phyloP scores from a whole-genome alignment of 2,113 vertebrate species.

The Silurus glanis region DNA sequence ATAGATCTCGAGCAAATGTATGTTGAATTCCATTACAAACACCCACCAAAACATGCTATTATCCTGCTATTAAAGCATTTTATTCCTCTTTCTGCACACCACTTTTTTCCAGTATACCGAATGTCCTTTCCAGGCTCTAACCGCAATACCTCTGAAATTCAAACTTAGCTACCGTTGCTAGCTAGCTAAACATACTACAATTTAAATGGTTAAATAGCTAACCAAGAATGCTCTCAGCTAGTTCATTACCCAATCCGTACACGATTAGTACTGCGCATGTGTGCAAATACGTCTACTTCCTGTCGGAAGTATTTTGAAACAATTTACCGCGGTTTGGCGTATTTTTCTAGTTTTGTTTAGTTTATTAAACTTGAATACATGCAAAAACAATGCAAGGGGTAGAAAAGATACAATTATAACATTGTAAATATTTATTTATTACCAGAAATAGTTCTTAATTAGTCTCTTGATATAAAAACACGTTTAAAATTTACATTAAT shows the following conservation, averaged over 20 bases:
- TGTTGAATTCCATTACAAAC: neutral
- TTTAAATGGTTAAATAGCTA: neutral
- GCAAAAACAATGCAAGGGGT: too few species aligned
- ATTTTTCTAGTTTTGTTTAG: too few species aligned
- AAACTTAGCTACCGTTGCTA: neutral
- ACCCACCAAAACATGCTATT: neutral
- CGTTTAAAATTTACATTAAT: too few species aligned
- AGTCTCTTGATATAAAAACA: too few species aligned
- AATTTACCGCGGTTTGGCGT: too few species aligned
- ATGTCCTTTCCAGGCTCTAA: neutral
- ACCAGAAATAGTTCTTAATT: too few species aligned
- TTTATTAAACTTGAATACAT: too few species aligned
- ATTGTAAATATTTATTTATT: too few species aligned
- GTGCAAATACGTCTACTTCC: too few species aligned
- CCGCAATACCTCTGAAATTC: neutral
- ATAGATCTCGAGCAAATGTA: neutral
- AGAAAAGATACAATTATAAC: too few species aligned
- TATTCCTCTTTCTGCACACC: neutral
- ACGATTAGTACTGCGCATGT: too few species aligned
- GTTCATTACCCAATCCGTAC: neutral
- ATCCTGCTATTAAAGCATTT: neutral
- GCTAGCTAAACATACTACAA: neutral
- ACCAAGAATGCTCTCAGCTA: neutral
- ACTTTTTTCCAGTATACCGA: neutral
- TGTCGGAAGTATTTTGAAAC: too few species aligned